Conservation (phyloP, 2,888 invertebrate genomes). For the Incurvaria masculella region DNA sequence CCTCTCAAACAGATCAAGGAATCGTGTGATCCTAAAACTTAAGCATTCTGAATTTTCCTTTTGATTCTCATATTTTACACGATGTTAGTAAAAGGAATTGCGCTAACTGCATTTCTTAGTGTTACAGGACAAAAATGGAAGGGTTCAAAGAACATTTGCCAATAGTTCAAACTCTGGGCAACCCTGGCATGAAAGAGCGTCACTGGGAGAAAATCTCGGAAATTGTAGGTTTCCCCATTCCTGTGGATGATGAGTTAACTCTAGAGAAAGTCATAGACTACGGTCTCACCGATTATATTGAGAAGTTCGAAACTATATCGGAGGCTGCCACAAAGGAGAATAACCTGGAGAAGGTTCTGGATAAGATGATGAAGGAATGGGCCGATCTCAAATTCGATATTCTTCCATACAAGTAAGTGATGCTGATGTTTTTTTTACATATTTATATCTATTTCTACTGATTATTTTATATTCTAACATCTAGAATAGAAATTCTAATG, state of each 20-base stretch:
- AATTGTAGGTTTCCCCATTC: conserved; percentile 90
- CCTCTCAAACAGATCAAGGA: no score
- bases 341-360: conserved; percentile 83
- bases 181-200: conserved; percentile 87
- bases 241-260: conserved; percentile 77
- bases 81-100: no score
- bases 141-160: conserved; percentile 86
- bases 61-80: no score
- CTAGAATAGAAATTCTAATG: not conserved
- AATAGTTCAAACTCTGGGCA: conserved; percentile 89
- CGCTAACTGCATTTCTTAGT: no score
- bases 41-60: no score
- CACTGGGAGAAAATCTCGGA: conserved; percentile 97
- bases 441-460: not conserved
- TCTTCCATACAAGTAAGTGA: conserved; percentile 64
- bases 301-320: conserved; percentile 87
- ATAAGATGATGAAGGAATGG: conserved; percentile 93
- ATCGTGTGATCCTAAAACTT: no score
- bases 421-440: not conserved
- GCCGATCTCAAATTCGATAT: conserved; percentile 72
- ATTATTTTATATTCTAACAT: not conserved
- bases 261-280: conserved; percentile 87
- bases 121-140: conserved; percentile 74
- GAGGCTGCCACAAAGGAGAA: conserved; percentile 96
- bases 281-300: conserved; percentile 82